Conservation (phyloP, 2,113 vertebrate genomes). For the Rhipidura dahli region DNA sequence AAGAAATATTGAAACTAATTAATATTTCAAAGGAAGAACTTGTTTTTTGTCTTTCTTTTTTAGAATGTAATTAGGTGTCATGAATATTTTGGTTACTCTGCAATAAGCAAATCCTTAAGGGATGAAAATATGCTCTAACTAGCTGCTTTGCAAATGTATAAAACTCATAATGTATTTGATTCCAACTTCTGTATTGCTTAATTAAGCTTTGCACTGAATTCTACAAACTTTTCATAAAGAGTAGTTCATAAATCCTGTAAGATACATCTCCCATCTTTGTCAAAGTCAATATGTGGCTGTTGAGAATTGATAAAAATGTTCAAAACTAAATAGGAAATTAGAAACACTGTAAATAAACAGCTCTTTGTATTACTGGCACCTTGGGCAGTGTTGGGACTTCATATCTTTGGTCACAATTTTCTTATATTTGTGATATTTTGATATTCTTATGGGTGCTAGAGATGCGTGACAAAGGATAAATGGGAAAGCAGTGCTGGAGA, state of each 20-base stretch:
- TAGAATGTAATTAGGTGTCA: neutral
- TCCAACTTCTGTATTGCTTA: slow-evolving; percentile 5
- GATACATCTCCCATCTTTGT: neutral
- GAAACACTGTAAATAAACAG: neutral
- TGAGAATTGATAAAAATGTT: neutral
- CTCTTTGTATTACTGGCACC: neutral
- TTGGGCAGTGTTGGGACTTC: neutral
- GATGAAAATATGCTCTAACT: neutral
- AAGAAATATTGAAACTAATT: neutral
- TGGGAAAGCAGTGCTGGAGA: neutral
- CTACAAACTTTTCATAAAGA: neutral
- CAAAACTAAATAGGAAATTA: neutral
- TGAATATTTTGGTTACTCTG: slow-evolving; percentile 23
- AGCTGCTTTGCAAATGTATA: neutral
- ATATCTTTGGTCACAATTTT: neutral
- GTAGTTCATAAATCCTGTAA: neutral
- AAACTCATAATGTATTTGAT: neutral
- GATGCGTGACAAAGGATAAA: neutral
- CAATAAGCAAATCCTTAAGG: neutral
- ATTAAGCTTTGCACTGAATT: neutral
- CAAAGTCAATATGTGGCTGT: neutral
- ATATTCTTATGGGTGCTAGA: neutral
- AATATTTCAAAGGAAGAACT: neutral
- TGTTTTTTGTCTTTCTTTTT: neutral
- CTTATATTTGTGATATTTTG: neutral